A percentile compares a stretch with the other conserved stretches of the same genome.
These are phyloP conservation scores for Tyrannus savana DNA, from an alignment of 2,113 vertebrate genomes.

Conservation along the genomic window DNA sequence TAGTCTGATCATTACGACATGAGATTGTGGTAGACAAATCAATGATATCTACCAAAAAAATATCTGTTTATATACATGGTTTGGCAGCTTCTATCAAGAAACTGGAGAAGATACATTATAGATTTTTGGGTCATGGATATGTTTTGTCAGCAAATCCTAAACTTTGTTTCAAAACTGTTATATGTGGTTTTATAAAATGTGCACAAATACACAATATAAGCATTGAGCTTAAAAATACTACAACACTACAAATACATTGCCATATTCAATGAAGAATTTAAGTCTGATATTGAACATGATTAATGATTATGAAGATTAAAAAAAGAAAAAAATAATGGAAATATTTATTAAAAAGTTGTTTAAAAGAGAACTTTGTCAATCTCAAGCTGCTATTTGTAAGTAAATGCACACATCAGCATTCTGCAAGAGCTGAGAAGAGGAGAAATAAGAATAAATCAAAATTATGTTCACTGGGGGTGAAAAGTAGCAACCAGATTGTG, in stretches of 20 bases:
- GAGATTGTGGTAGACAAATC: neutral
- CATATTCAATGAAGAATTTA: neutral
- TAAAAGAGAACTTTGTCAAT: neutral
- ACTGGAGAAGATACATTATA: neutral
- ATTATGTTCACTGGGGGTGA: neutral
- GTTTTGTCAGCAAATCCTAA: neutral
- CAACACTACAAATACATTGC: neutral
- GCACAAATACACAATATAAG: neutral
- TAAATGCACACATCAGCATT: neutral
- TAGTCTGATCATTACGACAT: neutral
- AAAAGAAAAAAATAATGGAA: neutral
- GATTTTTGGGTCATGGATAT: neutral
- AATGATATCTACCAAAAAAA: neutral
- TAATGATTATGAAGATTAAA: neutral
- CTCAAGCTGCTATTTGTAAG: neutral
- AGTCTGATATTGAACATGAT: neutral
- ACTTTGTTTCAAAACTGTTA: neutral
- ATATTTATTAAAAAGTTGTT: neutral
- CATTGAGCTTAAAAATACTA: neutral
- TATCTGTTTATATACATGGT: neutral
- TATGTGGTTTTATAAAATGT: neutral
- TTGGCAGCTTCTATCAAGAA: neutral
- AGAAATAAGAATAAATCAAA: constrained; percentile 15
- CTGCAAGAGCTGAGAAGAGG: neutral
- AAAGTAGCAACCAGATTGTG: neutral